phyloP scores from a whole-genome alignment of 2,113 vertebrate genomes.

The Corythaeola cristata region DNA sequence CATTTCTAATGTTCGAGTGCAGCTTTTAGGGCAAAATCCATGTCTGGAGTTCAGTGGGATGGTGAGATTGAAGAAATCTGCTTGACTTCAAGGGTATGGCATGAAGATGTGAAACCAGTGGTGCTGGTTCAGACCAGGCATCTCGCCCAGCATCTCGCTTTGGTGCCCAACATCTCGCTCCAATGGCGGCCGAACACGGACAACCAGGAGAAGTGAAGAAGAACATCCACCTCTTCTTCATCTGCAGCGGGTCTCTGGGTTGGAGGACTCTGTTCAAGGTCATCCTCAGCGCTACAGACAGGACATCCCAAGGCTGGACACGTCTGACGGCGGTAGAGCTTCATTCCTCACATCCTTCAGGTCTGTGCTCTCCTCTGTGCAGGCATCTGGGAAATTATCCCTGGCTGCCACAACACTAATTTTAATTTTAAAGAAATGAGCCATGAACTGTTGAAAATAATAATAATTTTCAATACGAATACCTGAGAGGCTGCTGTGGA shows the following conservation, averaged over 20 bases:
- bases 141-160: not conserved
- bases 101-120: not conserved
- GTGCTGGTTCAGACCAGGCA: not conserved
- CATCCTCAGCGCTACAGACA: not conserved
- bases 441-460: conserved; percentile 72
- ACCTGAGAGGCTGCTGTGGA: conserved; percentile 66
- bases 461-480: conserved; percentile 67
- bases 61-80: not conserved
- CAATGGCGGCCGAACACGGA: accelerated
- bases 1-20: not conserved
- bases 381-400: conserved; percentile 70
- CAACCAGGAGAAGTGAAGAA: not conserved
- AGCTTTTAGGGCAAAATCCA: not conserved
- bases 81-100: not conserved
- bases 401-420: conserved; percentile 65
- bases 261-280: not conserved
- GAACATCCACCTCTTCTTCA: not conserved
- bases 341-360: conserved; percentile 31
- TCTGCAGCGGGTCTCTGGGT: not conserved
- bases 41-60: not conserved
- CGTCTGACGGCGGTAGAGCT: conserved; percentile 3
- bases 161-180: not conserved
- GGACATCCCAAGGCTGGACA: not conserved
- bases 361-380: conserved; percentile 46
- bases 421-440: conserved; percentile 78